phyloP scores from a whole-genome alignment of 2,888 invertebrate species.

The Agrotis ipsilon region DNA sequence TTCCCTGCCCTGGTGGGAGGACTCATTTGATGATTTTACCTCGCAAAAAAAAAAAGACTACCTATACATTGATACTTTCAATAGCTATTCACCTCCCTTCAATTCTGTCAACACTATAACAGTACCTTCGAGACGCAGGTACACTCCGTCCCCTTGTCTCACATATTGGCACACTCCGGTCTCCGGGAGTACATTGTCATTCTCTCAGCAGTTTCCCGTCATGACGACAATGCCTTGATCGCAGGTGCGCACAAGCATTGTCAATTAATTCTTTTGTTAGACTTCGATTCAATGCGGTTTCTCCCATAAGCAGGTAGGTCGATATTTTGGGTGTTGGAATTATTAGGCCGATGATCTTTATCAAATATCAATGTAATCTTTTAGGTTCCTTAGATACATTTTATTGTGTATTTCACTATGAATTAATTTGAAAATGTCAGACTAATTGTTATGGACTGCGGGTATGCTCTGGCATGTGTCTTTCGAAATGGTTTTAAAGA shows the following conservation, averaged over 20 bases:
- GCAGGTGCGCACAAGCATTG: slow-evolving; percentile 44
- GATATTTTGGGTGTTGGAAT: neutral
- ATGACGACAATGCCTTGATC: slow-evolving; percentile 30
- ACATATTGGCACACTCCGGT: slow-evolving; percentile 8
- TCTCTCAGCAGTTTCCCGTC: slow-evolving; percentile 25
- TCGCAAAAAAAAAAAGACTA: too few species aligned
- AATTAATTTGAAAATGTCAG: neutral
- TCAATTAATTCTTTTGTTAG: slow-evolving; percentile 41
- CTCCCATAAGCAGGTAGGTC: slow-evolving; percentile 2
- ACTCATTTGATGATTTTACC: too few species aligned
- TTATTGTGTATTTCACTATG: too few species aligned
- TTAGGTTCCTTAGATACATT: neutral
- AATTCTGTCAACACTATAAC: neutral
- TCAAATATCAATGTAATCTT: neutral
- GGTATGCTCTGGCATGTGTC: neutral
- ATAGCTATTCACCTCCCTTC: neutral
- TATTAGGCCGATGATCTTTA: neutral
- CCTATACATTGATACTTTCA: neutral
- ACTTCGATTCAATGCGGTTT: slow-evolving; percentile 2
- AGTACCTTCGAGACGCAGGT: neutral
- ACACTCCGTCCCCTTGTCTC: neutral
- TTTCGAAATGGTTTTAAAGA: neutral
- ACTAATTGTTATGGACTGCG: neutral
- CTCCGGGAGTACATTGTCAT: slow-evolving; percentile 40
- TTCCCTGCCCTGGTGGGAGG: too few species aligned